Percentiles rank a stretch among this genome's conserved stretches.
Evolutionary conservation across 2,888 invertebrate genomes (phyloP).

Genomic region (Drosophila eohydei): DNA sequence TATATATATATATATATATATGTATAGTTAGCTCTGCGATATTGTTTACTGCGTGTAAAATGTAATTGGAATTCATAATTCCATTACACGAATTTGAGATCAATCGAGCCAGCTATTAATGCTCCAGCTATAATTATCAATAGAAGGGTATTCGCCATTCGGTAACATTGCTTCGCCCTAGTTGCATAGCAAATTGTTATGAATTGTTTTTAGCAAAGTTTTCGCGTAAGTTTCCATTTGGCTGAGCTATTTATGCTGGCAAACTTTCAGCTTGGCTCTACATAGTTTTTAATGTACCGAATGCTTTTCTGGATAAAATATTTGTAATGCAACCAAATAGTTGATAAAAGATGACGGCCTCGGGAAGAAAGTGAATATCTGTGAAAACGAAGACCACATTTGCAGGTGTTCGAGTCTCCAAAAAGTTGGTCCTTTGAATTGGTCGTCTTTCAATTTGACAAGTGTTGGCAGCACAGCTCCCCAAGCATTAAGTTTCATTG

Average conservation of each 20-base stretch:
- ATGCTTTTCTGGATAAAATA: conserved; percentile 8
- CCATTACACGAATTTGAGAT: not conserved
- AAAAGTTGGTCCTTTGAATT: conserved; percentile 30
- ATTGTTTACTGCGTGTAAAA: not conserved
- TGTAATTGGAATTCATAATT: too few relatives aligned
- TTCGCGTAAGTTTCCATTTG: conserved; percentile 51
- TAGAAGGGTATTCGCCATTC: not conserved
- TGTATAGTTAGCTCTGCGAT: not conserved
- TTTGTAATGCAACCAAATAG: conserved; percentile 17
- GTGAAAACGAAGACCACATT: not conserved
- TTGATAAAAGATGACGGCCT: conserved; percentile 14
- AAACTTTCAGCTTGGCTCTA: conserved; percentile 30
- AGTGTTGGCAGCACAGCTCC: conserved; percentile 4
- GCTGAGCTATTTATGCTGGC: conserved; percentile 14
- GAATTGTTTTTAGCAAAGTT: conserved; percentile 54
- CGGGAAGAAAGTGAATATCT: not conserved
- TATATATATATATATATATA: too few relatives aligned
- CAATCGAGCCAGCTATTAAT: not conserved
- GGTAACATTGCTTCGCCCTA: too few relatives aligned
- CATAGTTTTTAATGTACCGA: conserved; percentile 28
- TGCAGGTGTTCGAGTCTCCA: conserved; percentile 12
- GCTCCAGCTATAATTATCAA: not conserved
- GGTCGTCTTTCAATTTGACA: conserved; percentile 10
- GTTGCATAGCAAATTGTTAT: conserved; percentile 38
- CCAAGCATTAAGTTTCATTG: conserved; percentile 16